phyloP scores from a whole-genome alignment of 2,113 vertebrate species.

The Festucalex cinctus region DNA sequence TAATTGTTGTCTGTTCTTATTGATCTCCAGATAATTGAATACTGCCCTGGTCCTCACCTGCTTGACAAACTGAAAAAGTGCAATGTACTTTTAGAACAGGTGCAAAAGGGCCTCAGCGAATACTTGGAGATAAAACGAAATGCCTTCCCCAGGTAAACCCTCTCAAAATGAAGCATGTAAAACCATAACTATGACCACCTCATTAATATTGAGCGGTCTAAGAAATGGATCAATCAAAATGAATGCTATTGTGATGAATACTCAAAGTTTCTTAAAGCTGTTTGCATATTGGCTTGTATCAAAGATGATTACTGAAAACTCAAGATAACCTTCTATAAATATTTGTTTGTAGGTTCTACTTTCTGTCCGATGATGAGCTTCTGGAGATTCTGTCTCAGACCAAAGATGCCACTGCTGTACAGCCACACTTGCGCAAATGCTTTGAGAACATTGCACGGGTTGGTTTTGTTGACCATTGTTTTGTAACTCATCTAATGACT shows the following conservation, averaged over 20 bases:
- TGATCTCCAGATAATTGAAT: slow-evolving; percentile 77
- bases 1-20: slow-evolving; percentile 10
- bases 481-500: background rate
- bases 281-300: background rate
- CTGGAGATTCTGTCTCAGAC: slow-evolving; percentile 90
- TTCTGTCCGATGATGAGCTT: slow-evolving; percentile 91
- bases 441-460: slow-evolving; percentile 88
- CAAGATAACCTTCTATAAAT: background rate
- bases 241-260: background rate
- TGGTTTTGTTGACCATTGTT: slow-evolving; percentile 14
- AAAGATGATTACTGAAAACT: background rate
- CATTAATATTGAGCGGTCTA: background rate
- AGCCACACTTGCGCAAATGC: slow-evolving; percentile 88
- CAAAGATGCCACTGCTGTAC: slow-evolving; percentile 88
- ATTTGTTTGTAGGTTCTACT: slow-evolving; percentile 82
- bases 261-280: background rate
- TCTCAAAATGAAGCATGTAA: background rate
- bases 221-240: background rate
- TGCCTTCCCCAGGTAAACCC: slow-evolving; percentile 79
- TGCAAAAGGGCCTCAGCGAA: slow-evolving; percentile 88
- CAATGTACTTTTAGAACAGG: slow-evolving; percentile 79
- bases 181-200: background rate
- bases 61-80: slow-evolving; percentile 76
- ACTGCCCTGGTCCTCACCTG: slow-evolving; percentile 79
- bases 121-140: slow-evolving; percentile 85